These are phyloP conservation scores for Cranoglanis bouderius DNA, from an alignment of 2,113 vertebrate species.

Conservation along the genomic window DNA sequence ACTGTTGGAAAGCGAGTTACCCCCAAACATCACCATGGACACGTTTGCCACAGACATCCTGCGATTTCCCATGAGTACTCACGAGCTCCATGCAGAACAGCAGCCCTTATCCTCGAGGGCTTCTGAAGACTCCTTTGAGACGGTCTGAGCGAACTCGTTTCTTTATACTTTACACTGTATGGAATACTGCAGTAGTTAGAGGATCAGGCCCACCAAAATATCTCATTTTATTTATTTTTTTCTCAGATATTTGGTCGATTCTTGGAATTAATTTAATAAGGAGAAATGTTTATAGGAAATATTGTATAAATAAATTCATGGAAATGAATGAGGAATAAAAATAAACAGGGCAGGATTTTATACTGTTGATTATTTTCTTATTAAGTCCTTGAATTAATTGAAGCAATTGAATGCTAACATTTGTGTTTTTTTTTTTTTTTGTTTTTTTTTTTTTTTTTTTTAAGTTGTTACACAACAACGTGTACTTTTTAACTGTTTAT, in stretches of 20 bases:
- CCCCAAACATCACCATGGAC: conserved; percentile 80
- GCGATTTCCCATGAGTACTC: conserved; percentile 68
- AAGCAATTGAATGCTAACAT: not conserved
- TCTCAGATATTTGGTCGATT: not conserved
- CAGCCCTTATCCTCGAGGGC: not conserved
- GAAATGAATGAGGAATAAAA: not conserved
- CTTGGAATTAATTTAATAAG: not conserved
- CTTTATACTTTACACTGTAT: not conserved
- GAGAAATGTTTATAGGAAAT: not conserved
- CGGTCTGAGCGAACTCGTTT: not conserved
- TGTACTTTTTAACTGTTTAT: not conserved
- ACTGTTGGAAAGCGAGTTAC: conserved; percentile 76
- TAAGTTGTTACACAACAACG: not conserved
- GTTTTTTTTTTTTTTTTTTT: too few relatives aligned
- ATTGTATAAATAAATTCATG: not conserved
- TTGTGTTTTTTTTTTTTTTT: too few relatives aligned
- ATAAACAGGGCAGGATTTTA: not conserved
- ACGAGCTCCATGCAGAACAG: conserved; percentile 31
- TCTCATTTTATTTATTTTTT: not conserved
- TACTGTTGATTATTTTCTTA: not conserved
- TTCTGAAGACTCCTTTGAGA: conserved; percentile 5
- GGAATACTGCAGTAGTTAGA: not conserved
- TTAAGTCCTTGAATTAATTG: not conserved
- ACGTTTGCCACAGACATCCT: conserved; percentile 80
- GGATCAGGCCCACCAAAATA: not conserved